Percentiles rank a stretch among this genome's conserved stretches.
Conservation (phyloP, 2,888 invertebrate genomes). For the Oligia fasciuncula region DNA sequence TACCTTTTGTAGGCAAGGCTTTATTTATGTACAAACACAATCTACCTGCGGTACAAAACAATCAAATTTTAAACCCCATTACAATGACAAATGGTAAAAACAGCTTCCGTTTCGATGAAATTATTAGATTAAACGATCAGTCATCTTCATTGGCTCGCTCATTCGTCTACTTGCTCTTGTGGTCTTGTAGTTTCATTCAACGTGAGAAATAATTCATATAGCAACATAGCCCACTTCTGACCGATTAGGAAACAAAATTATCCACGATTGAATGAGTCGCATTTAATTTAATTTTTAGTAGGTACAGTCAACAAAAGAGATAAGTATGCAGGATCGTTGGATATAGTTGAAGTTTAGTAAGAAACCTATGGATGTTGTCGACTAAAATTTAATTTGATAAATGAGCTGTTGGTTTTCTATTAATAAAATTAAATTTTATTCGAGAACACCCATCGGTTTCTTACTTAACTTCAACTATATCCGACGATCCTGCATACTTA, state of each 20-base stretch:
- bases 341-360: no score
- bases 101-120: conserved; percentile 57
- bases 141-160: conserved; percentile 48
- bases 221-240: conserved; percentile 8
- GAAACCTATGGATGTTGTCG: no score
- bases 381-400: no score
- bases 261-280: not conserved
- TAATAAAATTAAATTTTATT: no score
- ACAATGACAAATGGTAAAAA: conserved; percentile 43
- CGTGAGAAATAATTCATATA: conserved; percentile 44
- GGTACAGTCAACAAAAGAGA: no score
- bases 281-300: not conserved
- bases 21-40: not conserved
- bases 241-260: conserved; percentile 19
- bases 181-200: conserved; percentile 38
- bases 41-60: conserved; percentile 13
- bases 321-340: no score
- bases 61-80: not conserved
- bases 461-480: no score
- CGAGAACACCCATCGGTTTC: no score
- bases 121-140: conserved; percentile 55
- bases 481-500: no score
- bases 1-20: not conserved
- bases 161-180: conserved; percentile 15
- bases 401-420: no score